A percentile compares a stretch with the other conserved stretches of the same genome.
Conservation (phyloP, 1,140 invertebrate genomes). For the Drosophila pectinifera region DNA sequence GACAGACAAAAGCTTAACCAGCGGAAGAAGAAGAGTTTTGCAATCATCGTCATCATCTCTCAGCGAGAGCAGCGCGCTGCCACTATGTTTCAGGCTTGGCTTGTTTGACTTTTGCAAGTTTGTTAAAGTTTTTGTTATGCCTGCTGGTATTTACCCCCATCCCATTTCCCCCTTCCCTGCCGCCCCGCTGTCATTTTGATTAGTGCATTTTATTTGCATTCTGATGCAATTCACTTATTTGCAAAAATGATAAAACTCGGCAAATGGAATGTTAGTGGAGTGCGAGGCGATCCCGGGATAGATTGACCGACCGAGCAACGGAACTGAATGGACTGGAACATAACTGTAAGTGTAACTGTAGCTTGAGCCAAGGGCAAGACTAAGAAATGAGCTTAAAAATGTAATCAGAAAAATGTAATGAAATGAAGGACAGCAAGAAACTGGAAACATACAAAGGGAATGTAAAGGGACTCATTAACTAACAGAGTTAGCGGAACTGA, state of each 20-base stretch:
- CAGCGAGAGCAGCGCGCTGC: slow-evolving; percentile 8
- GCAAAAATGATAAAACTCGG: slow-evolving; percentile 15
- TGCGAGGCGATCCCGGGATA: background rate
- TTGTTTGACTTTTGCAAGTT: slow-evolving; percentile 70
- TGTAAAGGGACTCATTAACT: slow-evolving; percentile 18
- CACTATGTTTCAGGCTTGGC: slow-evolving; percentile 6
- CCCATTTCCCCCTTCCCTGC: background rate
- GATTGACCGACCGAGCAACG: background rate
- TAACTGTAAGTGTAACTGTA: background rate
- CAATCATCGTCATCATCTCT: slow-evolving; percentile 66
- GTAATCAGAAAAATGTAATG: slow-evolving; percentile 2
- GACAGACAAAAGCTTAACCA: slow-evolving; percentile 58
- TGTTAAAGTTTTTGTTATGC: slow-evolving; percentile 70
- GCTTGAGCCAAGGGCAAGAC: background rate
- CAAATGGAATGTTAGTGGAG: background rate
- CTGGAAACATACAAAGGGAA: slow-evolving; percentile 12
- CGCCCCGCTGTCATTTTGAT: slow-evolving; percentile 55
- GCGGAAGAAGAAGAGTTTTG: slow-evolving; percentile 50
- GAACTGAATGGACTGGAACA: background rate
- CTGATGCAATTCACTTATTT: slow-evolving; percentile 65
- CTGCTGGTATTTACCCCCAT: slow-evolving; percentile 39
- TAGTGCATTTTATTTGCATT: slow-evolving; percentile 76
- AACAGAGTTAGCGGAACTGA: slow-evolving; percentile 2
- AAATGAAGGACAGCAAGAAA: background rate
- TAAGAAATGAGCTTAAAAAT: slow-evolving; percentile 1